Evolutionary conservation across 2,797 vertebrate genomes (phyloP), one percentile per base, ranked within the genome.

Genomic region (Limnodromus scolopaceus): DNA sequence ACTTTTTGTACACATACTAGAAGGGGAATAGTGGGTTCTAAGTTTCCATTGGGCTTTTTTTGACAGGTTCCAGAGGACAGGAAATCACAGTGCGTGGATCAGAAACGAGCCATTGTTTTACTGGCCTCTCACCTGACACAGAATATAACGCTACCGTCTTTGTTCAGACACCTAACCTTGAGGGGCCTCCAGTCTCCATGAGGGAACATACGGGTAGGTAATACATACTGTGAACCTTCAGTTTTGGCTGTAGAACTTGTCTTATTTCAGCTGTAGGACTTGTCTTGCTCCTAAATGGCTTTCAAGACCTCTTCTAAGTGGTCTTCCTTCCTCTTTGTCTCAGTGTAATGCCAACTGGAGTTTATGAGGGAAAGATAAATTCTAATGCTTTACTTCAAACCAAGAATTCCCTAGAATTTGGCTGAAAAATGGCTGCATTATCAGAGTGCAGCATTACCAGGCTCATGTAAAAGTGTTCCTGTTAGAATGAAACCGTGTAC

Each of bases 161-260:
- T 76, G 99, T 99, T 60, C 99, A 99, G 98, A 99, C 99, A 1
- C 99, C 99, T 6, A 99, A 99, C 77, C 98, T 99, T 30, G 99
- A 99, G 80, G 99, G 99, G 9, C 99, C 99, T 0, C 99, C 99
- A 32, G 99, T 99, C 84, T 98, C 98, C 78, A 81, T 98, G 63
- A 98, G 96, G 63, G 99, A 99, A 79, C 98, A 93, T 15, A 99
- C 99, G 11, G 83, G 99, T 99, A 90, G 97, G 98, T 97, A 51
- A 85, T 11, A 72, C 66, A 39, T 28, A 39, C n/a, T 43, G 17
- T 61, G 60, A 82, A 69, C 18, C 23, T 53, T 9, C 34, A 19
- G 4, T 28, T 86, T 92, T 69, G 45, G n/a, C 28, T 30, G 18
- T 25, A 75, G 25, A 68, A 48, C 55, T 76, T 82, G 30, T 74